Percentiles rank a stretch among this genome's conserved stretches.
phyloP scores from a whole-genome alignment of 2,113 vertebrate species.

The Centropus bengalensis region DNA sequence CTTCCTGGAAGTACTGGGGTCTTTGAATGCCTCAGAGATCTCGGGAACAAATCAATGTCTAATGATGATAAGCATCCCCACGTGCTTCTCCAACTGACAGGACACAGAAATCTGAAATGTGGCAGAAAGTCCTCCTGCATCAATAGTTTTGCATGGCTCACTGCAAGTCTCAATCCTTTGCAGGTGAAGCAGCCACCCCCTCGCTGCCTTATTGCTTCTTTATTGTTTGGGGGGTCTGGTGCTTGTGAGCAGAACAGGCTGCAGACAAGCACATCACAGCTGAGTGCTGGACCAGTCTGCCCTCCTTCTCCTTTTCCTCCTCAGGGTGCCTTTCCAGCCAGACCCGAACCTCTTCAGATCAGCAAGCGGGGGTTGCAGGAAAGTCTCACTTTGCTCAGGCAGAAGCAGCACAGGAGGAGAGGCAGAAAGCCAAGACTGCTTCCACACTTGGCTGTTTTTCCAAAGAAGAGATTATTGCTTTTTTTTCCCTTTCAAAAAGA shows the following conservation, averaged over 20 bases:
- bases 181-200: accelerated
- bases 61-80: not conserved
- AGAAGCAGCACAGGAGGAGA: not conserved
- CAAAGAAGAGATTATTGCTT: slow-evolving; percentile 4
- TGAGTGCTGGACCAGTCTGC: not conserved
- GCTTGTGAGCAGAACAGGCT: not conserved
- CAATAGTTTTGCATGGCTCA: not conserved
- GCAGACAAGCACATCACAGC: not conserved
- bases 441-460: slow-evolving; percentile 28
- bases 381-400: not conserved
- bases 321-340: not conserved
- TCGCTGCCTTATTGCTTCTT: not conserved
- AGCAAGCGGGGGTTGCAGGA: not conserved
- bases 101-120: not conserved
- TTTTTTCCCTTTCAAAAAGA: slow-evolving; percentile 14
- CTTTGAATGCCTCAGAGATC: not conserved
- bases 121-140: not conserved
- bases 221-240: not conserved
- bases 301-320: not conserved
- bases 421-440: not conserved
- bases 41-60: not conserved
- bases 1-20: not conserved
- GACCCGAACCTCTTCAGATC: not conserved
- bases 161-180: not conserved
- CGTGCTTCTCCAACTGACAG: not conserved